Conservation (phyloP, 2,113 vertebrate species). For the Tetrao urogallus region DNA sequence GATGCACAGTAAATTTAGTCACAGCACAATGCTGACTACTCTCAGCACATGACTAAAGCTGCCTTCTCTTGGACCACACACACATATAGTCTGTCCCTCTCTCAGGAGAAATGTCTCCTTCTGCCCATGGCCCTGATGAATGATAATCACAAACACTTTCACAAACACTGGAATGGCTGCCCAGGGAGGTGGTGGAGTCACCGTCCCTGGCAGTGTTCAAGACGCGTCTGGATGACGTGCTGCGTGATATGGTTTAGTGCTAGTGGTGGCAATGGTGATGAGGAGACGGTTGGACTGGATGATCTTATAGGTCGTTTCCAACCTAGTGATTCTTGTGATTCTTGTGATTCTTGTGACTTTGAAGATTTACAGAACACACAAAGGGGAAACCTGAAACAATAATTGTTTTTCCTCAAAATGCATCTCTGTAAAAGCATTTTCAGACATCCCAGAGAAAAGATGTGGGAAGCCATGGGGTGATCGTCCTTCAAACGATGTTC, state of each 20-base stretch:
- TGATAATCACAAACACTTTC: conserved; percentile 41
- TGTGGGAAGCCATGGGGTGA: neutral
- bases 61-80: conserved; percentile 68
- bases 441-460: neutral
- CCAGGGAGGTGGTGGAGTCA: no score
- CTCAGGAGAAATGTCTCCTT: conserved; percentile 55
- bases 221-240: no score
- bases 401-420: conserved; percentile 48
- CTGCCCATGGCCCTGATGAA: conserved; percentile 52
- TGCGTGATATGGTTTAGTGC: no score
- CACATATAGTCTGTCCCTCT: conserved; percentile 42
- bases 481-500: fast-evolving
- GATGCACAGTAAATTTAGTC: conserved; percentile 64
- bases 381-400: conserved; percentile 53
- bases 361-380: conserved; percentile 64
- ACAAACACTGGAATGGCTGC: no score
- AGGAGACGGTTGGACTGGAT: no score
- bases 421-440: conserved; percentile 44
- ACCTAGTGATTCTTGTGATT: no score
- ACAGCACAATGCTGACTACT: conserved; percentile 63
- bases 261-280: no score
- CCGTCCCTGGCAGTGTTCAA: no score
- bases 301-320: no score
- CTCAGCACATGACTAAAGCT: conserved; percentile 54
- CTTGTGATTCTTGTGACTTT: no score